These are phyloP conservation scores for Pseudococcus longispinus DNA, from an alignment of 2,888 invertebrate genomes.

Conservation along the genomic window DNA sequence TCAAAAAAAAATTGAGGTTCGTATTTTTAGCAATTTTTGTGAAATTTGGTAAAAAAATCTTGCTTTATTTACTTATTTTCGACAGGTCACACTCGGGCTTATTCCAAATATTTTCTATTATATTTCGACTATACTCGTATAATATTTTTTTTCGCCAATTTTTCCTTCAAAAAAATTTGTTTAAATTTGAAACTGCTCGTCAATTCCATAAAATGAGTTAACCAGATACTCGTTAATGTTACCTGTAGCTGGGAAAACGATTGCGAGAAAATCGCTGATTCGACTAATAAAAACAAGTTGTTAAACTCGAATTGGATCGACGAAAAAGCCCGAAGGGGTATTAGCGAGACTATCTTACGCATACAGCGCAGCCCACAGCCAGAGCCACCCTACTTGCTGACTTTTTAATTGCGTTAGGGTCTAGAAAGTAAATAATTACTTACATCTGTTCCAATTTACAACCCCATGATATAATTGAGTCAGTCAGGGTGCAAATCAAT, in stretches of 20 bases:
- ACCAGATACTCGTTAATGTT: not conserved
- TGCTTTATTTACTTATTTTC: too few species aligned
- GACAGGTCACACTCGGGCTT: too few species aligned
- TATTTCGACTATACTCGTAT: too few species aligned
- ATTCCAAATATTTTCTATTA: too few species aligned
- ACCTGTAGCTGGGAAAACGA: not conserved
- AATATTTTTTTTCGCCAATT: too few species aligned
- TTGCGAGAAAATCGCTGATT: not conserved
- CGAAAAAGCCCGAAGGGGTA: conserved; percentile 12
- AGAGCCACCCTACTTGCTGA: not conserved
- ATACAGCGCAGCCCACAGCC: not conserved
- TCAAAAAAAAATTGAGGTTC: too few species aligned
- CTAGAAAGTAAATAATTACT: conserved; percentile 29
- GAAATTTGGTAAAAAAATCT: too few species aligned
- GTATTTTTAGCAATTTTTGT: too few species aligned
- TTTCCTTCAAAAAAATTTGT: too few species aligned
- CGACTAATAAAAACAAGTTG: conserved; percentile 13
- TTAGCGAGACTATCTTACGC: not conserved
- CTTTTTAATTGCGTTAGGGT: conserved; percentile 38
- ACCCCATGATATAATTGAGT: conserved; percentile 7
- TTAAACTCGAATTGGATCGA: not conserved
- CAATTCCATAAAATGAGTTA: too few species aligned
- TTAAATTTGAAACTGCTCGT: too few species aligned
- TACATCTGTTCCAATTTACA: conserved; percentile 28
- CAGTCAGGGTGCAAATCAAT: conserved; percentile 6